Percentiles rank a stretch among this genome's conserved stretches.
These are phyloP conservation scores for Tolmerus cingulatus DNA, from an alignment of 2,888 invertebrate genomes.

Conservation along the genomic window DNA sequence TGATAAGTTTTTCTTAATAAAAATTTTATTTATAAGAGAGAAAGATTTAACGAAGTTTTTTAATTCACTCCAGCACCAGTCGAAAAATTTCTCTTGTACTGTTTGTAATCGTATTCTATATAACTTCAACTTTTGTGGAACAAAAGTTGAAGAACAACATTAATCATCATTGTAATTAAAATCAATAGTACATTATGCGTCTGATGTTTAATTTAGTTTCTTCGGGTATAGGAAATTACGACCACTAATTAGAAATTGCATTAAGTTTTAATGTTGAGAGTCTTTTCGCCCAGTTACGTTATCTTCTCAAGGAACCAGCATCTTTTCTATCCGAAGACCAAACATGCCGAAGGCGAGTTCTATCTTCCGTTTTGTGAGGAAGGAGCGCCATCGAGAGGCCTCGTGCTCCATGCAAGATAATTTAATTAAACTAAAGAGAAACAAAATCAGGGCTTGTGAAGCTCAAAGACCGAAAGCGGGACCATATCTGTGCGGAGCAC, in stretches of 20 bases:
- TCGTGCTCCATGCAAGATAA: constrained; percentile 44
- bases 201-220: not conserved
- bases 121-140: too few relatives aligned
- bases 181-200: not conserved
- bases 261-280: not conserved
- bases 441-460: constrained; percentile 41
- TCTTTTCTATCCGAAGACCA: constrained; percentile 44
- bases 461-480: constrained; percentile 1
- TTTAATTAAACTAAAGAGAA: constrained; percentile 50
- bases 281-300: constrained; percentile 28
- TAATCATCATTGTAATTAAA: not conserved
- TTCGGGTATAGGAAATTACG: not conserved
- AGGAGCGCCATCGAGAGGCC: constrained; percentile 19
- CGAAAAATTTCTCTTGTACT: too few relatives aligned
- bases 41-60: too few relatives aligned
- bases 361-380: not conserved
- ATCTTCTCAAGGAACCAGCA: constrained; percentile 43
- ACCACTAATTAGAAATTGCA: constrained; percentile 18
- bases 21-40: too few relatives aligned
- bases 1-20: too few relatives aligned
- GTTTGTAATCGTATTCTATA: too few relatives aligned
- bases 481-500: not conserved
- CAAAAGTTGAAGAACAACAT: not conserved
- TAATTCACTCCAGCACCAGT: too few relatives aligned
- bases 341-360: constrained; percentile 44